phyloP scores from a whole-genome alignment of 1,140 invertebrate genomes.

The Ceratosolen solmsi region DNA sequence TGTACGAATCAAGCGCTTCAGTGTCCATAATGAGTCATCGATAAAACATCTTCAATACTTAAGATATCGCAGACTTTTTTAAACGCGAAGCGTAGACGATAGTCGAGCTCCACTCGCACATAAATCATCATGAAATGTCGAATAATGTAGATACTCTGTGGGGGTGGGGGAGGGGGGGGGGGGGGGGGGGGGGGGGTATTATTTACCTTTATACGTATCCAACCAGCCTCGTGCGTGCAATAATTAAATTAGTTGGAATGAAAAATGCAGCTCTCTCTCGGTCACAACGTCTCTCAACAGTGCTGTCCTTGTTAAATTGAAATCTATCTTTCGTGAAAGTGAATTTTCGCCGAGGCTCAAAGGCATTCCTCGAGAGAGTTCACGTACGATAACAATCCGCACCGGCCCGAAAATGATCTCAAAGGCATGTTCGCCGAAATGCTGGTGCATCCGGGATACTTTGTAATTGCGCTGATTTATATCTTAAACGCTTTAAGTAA shows the following conservation, averaged over 20 bases:
- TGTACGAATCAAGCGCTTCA: neutral
- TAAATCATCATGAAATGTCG: too few species aligned
- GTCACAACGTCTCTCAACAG: neutral
- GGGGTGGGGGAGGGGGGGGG: too few species aligned
- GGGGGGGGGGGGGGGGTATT: too few species aligned
- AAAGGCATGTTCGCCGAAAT: neutral
- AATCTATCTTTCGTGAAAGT: neutral
- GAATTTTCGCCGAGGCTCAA: neutral
- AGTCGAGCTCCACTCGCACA: too few species aligned
- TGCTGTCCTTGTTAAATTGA: neutral
- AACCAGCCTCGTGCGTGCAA: too few species aligned
- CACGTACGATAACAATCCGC: neutral
- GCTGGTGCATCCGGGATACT: neutral
- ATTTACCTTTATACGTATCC: too few species aligned
- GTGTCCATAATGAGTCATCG: neutral
- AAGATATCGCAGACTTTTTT: neutral
- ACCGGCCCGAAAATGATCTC: neutral
- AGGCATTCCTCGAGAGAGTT: neutral
- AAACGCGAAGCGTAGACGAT: too few species aligned
- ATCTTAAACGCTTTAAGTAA: neutral
- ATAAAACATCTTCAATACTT: constrained; percentile 8
- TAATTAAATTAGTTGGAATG: too few species aligned
- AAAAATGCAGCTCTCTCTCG: too few species aligned
- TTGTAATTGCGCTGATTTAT: neutral
- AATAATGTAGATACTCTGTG: too few species aligned